Evolutionary conservation across 1,140 invertebrate genomes (phyloP), one percentile per base, ranked within the genome.

Genomic region (Drosophila triauraria): DNA sequence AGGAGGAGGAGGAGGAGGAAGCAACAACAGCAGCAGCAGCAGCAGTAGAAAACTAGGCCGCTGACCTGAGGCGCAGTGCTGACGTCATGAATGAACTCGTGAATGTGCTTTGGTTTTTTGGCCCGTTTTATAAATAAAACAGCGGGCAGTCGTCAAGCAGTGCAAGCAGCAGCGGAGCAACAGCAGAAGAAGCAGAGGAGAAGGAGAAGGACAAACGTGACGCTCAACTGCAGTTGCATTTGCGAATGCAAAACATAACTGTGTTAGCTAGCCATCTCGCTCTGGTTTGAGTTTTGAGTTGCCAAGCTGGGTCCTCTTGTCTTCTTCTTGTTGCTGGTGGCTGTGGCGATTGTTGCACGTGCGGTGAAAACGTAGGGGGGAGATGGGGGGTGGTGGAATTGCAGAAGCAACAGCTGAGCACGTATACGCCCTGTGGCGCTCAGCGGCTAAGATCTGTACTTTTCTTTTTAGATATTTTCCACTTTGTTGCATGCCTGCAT

Each of bases 81-180:
- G 91, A 92, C 91, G 91, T 91, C 90, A 91, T 92, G 76, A 91
- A 82, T 91, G 86, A 91, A 91, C 88, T 91, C 84, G 81, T 91
- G 80, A 80, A 86, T 83, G 77, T 72, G 75, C 40, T 78, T 60
- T 75, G 72, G 75, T 58, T 77, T 46, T 77, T 77, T 64, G 48
- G 74, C 63, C 47, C 23, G 67, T 40, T 68, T 68, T 75, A 76
- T 76, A 76, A 76, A 76, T 76, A 76, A 74, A 75, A 63, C 69
- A 75, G 71, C 63, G 62, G 62, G 63, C 62, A 67, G 62, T 53
- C 67, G 35, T 68, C 67, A 69, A 68, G 67, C 67, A 65, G 62
- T 70, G 67, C 67, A 70, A 35, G 47, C 51, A 72, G 46, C 48
- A 13, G 30, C 7, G 40, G 17, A 50, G n/a, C 9, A 23, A 60